Evolutionary conservation across 2,113 vertebrate species (phyloP), one percentile per base, ranked within the genome.

Genomic region (Xiphophorus maculatus): DNA sequence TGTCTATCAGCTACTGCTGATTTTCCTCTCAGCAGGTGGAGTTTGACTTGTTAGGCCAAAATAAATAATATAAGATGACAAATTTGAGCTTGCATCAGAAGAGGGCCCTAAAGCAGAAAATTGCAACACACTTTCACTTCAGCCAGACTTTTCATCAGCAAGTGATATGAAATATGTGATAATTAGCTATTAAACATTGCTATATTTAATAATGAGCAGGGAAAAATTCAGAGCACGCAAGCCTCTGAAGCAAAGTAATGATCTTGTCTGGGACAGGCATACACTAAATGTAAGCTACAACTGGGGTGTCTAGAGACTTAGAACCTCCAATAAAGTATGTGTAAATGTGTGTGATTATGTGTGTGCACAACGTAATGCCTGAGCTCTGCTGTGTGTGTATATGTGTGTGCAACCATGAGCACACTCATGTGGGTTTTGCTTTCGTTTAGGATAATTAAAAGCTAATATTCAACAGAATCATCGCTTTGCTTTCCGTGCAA

Each of bases 11-110:
- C 17, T 85, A 82, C 35, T 84, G 84, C 77, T 73, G 80, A 86
- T 84, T 84, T 73, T 85, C 80, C 66, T 74, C 76, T 85, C 81
- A 68, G 74, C 90, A 88, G 84, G 89, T 87, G 88, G 81, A 81
- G 71, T 84, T 90, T 85, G 84, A 91, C 87, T 90, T 79, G 87
- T 88, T 88, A 82, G 85, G 82, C 81, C 83, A 70, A 86, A 89
- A 91, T 88, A 84, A 90, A 89, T 84, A 91, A 91, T 84, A 86
- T 70, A 90, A 85, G 85, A 74, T 89, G 89, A 91, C 88, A 91
- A 93, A 91, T 74, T 82, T 80, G 83, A 86, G 77, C 87, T 83
- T 84, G 66, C 74, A 77, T 91, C 88, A 89, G 85, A 68, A 87
- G 68, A 30, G 63, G 76, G 83, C 82, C 78, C 79, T 88, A 64